Base-by-base conservation (phyloP, 2,113 vertebrate species). In the Alouatta palliata region DNA sequence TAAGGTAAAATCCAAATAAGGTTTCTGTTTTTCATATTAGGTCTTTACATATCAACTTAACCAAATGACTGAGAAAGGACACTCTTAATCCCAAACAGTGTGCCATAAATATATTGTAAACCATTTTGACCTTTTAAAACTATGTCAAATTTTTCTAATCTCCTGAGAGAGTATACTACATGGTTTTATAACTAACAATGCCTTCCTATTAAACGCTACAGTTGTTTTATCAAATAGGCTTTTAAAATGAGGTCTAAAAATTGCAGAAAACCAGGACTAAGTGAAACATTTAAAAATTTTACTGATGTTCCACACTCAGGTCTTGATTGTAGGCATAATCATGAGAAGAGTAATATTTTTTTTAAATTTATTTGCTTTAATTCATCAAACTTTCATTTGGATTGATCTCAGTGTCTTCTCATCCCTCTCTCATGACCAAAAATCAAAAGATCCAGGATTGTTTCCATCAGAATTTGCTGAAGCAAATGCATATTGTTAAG, bases 31-130 rank as follows among this genome's bases (percentile, higher is more conserved):
- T 90, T 96, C 32, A 66, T 73, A 77, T 83, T 66, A 88, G n/a
- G 47, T 90, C 49, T 94, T 95, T 94, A 87, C 75, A 81, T 32
- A 87, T 75, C 1, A 35, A 43, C 40, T 95, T 90, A 92, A 87
- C 71, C 71, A 58, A 93, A 94, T 86, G 40, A 96, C 79, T 87
- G 68, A 93, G n/a, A 82, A 96, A 93, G 85, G 75, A 49, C 45
- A 70, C 90, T 96, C 30, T 87, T 61, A 91, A 97, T 94, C 21
- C 76, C 58, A 75, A 95, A 91, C 25, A 47, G 27, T 56, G 21
- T 84, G 45, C 30, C 80, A 93, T 81, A 94, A 92, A 43, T 90
- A 92, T 61, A 56, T 49, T 85, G 21, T 75, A 82, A 95, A 86
- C 43, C 61, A 82, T 86, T 47, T 88, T 95, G 66, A 94, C 58